Evolutionary conservation across 2,113 vertebrate genomes (phyloP).

Genomic region (Nothoprocta pentlandii): DNA sequence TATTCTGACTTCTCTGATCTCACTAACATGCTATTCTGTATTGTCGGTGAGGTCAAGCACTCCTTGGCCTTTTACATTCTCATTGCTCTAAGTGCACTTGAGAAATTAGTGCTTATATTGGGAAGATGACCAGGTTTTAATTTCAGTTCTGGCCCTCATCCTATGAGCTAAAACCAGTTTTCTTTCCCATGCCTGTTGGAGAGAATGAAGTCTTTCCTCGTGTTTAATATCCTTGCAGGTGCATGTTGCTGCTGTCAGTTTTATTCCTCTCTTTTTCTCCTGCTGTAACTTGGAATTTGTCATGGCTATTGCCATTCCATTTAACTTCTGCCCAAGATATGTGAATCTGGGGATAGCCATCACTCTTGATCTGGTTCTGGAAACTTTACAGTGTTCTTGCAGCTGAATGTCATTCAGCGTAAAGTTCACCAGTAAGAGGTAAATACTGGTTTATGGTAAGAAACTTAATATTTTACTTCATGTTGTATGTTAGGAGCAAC

Average conservation of each 20-base stretch:
- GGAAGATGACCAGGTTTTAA: background rate
- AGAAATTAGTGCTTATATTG: background rate
- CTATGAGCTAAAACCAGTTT: background rate
- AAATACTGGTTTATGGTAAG: background rate
- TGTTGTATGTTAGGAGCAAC: background rate
- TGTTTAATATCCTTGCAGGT: background rate
- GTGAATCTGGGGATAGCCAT: background rate
- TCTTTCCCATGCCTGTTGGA: background rate
- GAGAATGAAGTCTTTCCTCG: background rate
- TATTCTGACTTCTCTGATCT: background rate
- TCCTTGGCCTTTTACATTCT: background rate
- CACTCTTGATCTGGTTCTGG: background rate
- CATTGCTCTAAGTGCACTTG: background rate
- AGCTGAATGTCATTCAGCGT: background rate
- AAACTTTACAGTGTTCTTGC: background rate
- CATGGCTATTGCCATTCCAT: fast-evolving
- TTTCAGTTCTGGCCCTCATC: background rate
- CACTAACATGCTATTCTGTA: background rate
- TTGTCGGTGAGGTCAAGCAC: background rate
- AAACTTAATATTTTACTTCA: background rate
- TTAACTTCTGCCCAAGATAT: background rate
- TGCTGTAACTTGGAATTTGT: background rate
- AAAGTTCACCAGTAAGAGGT: background rate
- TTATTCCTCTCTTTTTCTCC: background rate
- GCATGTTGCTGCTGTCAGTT: background rate